Evolutionary conservation across 1,140 invertebrate species (phyloP), one percentile per base, ranked within the genome.

Genomic region (Anastrepha obliqua): DNA sequence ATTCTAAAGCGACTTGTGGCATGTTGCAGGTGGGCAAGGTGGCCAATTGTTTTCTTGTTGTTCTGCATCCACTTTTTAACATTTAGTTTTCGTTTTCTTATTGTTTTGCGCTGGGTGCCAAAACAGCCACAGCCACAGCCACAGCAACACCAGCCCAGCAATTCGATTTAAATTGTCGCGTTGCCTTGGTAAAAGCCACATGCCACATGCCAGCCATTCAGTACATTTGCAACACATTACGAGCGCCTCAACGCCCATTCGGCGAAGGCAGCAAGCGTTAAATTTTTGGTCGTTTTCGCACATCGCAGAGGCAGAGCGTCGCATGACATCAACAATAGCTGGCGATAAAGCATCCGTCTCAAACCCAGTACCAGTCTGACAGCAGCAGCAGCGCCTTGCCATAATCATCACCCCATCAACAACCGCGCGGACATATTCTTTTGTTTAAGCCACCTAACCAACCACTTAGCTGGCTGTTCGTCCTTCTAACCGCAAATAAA

Each of bases 131-230:
- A 29, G 74, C 47, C 17, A 55, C 17, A 55, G n/a, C 74, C 44
- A 42, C 42, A 47, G 42, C 70, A n/a, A 3, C 47, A 47, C 5
- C 44, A 20, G 47, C 47, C 74, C 74, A 81, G 51, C 74, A 55
- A 81, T 81, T 55, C 74, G 55, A 81, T 81, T 81, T 81, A 81
- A 81, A 44, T 81, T 74, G 42, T 74, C 55, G 51, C 67, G 44
- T 7, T 47, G 11, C 3, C 64, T 65, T 6, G 64, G 64, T 67
- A 64, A 6, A 64, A 20, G n/a, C 11, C 65, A 44, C 11, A 29
- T 13, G 13, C 65, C 9, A 2, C 39, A 11, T 47, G 15, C 42
- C 42, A 44, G 15, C 42, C 11, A 74, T 13, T 44, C 13, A 11
- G 13, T 47, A 47, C 42, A 51, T 47, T 74, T 70, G 20, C 29